Conservation (phyloP, 2,888 invertebrate species). For the Drosophila maculinotata region DNA sequence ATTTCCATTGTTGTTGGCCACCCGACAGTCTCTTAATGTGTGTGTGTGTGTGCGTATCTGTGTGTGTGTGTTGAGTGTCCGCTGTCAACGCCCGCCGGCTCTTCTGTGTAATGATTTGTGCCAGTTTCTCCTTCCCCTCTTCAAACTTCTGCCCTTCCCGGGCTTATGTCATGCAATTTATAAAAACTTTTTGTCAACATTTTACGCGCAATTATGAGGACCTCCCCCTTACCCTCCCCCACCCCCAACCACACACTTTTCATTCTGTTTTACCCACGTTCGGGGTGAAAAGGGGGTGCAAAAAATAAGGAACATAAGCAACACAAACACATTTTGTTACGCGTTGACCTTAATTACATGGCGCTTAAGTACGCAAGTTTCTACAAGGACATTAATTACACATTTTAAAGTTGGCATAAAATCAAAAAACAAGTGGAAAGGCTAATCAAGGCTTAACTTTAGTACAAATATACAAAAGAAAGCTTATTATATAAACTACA, state of each 20-base stretch:
- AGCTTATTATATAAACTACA: too few relatives aligned
- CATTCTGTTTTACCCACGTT: neutral
- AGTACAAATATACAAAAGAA: too few relatives aligned
- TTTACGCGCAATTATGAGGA: conserved; percentile 36
- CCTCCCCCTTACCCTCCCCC: neutral
- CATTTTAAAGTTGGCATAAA: conserved; percentile 1
- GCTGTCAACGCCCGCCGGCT: conserved; percentile 49
- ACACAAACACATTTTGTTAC: conserved; percentile 34
- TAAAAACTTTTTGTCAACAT: conserved; percentile 42
- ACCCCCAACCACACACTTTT: too few relatives aligned
- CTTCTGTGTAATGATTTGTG: conserved; percentile 60
- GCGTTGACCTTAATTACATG: conserved; percentile 62
- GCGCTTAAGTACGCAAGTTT: conserved; percentile 6
- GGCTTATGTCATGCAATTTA: conserved; percentile 66
- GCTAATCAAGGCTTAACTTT: too few relatives aligned
- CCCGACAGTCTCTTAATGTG: conserved; percentile 6
- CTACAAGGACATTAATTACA: conserved; percentile 23
- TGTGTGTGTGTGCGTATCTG: conserved; percentile 15
- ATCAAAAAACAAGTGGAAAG: neutral
- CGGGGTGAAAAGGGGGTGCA: too few relatives aligned
- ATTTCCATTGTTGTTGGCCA: conserved; percentile 55
- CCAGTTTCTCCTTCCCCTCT: conserved; percentile 36
- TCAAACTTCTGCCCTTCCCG: conserved; percentile 4
- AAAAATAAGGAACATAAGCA: conserved; percentile 1
- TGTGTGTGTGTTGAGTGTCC: conserved; percentile 39